Evolutionary conservation across 1,140 invertebrate species (phyloP).

Genomic region (Drosophila ohnishii): DNA sequence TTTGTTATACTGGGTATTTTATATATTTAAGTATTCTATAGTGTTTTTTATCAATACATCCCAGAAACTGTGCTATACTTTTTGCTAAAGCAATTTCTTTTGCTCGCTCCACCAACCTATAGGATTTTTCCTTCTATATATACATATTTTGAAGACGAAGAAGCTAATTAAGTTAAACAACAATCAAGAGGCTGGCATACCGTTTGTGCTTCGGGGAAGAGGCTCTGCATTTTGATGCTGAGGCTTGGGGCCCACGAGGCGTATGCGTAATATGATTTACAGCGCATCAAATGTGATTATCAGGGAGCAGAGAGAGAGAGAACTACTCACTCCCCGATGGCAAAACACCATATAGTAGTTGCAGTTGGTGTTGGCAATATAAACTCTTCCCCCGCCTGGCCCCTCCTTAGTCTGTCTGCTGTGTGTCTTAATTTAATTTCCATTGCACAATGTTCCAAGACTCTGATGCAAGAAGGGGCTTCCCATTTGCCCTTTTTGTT

Average conservation of each 20-base stretch:
- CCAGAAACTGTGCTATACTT: conserved; percentile 66
- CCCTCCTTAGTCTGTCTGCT: conserved; percentile 2
- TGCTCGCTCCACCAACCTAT: not conserved
- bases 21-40: not conserved
- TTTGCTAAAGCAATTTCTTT: conserved; percentile 37
- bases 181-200: conserved; percentile 49
- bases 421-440: conserved; percentile 65
- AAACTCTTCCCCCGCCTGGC: not conserved
- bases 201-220: not conserved
- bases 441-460: conserved; percentile 49
- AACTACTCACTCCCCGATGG: conserved; percentile 15
- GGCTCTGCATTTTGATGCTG: conserved; percentile 49
- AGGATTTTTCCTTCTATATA: conserved; percentile 5
- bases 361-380: conserved; percentile 4
- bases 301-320: conserved; percentile 6
- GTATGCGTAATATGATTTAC: conserved; percentile 80
- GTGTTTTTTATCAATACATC: not conserved
- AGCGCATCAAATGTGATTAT: conserved; percentile 73
- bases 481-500: conserved; percentile 1
- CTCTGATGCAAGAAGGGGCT: conserved; percentile 17
- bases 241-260: conserved; percentile 47
- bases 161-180: conserved; percentile 74
- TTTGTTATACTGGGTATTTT: not conserved
- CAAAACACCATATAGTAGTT: conserved; percentile 24
- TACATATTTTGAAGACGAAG: conserved; percentile 8